These are phyloP conservation scores for Cyprinella venusta DNA, from an alignment of 2,797 vertebrate genomes.

Conservation along the genomic window DNA sequence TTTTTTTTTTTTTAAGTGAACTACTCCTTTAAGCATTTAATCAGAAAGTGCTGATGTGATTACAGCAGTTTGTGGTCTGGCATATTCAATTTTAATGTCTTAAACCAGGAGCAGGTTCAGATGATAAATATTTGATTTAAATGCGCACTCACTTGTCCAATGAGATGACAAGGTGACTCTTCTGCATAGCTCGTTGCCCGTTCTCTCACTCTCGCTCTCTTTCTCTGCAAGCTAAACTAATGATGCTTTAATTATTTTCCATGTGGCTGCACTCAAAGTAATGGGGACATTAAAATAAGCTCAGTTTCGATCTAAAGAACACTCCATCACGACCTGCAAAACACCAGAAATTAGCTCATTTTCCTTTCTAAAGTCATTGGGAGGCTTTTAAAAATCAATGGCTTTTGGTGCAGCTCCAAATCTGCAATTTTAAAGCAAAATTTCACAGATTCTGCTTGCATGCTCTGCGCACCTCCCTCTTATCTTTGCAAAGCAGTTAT, in stretches of 20 bases:
- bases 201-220: neutral
- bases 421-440: too few relatives aligned
- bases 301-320: slow-evolving; percentile 1
- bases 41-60: neutral
- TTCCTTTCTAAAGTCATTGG: neutral
- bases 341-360: slow-evolving; percentile 11
- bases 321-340: slow-evolving; percentile 39
- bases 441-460: too few relatives aligned
- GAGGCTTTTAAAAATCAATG: slow-evolving; percentile 2
- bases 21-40: neutral
- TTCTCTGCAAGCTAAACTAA: slow-evolving; percentile 17
- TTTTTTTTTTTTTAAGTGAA: too few relatives aligned
- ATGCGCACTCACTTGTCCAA: neutral
- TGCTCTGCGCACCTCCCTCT: neutral
- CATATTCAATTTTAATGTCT: slow-evolving; percentile 1
- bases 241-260: slow-evolving; percentile 47
- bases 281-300: slow-evolving; percentile 31
- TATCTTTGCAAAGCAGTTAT: slow-evolving; percentile 14
- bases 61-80: neutral
- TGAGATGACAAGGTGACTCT: neutral
- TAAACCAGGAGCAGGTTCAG: slow-evolving; percentile 14
- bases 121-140: slow-evolving; percentile 41
- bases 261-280: slow-evolving; percentile 41
- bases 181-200: slow-evolving; percentile 1
- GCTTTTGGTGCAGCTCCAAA: neutral